Percentiles rank a stretch among this genome's conserved stretches.
Conservation (phyloP, 2,888 invertebrate species). For the Cerastis leucographa region DNA sequence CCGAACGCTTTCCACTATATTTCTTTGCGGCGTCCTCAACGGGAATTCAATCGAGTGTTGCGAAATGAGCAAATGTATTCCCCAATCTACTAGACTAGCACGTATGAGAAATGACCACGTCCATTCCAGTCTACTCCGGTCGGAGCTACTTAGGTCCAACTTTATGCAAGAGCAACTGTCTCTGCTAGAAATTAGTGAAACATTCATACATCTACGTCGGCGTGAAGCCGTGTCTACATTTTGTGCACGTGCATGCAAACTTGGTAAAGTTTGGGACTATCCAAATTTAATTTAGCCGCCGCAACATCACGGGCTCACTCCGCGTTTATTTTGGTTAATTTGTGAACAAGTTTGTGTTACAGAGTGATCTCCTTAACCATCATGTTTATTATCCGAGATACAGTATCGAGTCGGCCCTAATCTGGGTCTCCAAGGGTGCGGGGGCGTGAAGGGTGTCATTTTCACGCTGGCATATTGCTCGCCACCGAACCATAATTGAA, state of each 20-base stretch:
- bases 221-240: constrained; percentile 64
- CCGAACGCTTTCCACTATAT: constrained; percentile 76
- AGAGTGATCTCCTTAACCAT: constrained; percentile 79
- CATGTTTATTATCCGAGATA: constrained; percentile 81
- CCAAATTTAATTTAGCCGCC: constrained; percentile 83
- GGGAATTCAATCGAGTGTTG: constrained; percentile 65
- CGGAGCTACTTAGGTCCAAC: constrained; percentile 59
- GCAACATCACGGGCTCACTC: constrained; percentile 55
- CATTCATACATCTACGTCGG: constrained; percentile 66
- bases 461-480: constrained; percentile 83
- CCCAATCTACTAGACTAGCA: constrained; percentile 42
- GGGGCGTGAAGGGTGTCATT: constrained; percentile 78
- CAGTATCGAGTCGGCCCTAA: constrained; percentile 74
- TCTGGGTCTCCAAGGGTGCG: constrained; percentile 70
- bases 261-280: constrained; percentile 73
- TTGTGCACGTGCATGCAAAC: constrained; percentile 77
- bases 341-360: constrained; percentile 79
- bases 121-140: neutral
- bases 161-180: constrained; percentile 68
- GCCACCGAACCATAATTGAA: constrained; percentile 83
- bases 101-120: constrained; percentile 47
- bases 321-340: constrained; percentile 81
- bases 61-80: constrained; percentile 64
- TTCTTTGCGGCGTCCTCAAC: constrained; percentile 72
- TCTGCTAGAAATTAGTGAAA: constrained; percentile 69